Evolutionary conservation across 2,797 vertebrate genomes (phyloP).

Genomic region (Etheostoma nigrum): DNA sequence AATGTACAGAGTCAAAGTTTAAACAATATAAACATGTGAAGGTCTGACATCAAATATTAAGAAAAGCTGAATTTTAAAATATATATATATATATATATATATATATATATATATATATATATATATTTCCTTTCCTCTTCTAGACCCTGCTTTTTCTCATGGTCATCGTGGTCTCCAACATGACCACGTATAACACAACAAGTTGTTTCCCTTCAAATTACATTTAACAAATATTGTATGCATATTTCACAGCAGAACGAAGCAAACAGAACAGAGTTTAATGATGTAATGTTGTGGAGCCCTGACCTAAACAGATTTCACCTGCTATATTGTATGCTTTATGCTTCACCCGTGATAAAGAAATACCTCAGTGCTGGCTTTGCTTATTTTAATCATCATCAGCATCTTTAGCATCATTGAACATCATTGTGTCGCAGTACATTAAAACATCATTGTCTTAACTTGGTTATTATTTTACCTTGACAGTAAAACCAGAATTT

Average conservation of each 20-base stretch:
- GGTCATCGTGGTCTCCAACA: conserved; percentile 60
- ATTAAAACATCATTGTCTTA: conserved; percentile 5
- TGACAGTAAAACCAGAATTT: not conserved
- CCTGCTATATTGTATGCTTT: conserved; percentile 48
- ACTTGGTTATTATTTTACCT: not conserved
- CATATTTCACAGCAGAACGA: conserved; percentile 9
- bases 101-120: not conserved
- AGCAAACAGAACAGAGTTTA: not conserved
- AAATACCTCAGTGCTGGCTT: conserved; percentile 55
- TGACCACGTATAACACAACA: conserved; percentile 37
- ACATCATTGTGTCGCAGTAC: conserved; percentile 24
- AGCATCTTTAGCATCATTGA: conserved; percentile 26
- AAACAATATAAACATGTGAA: not conserved
- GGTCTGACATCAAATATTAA: not conserved
- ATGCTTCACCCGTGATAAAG: conserved; percentile 46
- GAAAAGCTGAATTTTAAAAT: not conserved
- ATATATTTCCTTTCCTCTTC: conserved; percentile 9
- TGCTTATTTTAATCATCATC: conserved; percentile 44
- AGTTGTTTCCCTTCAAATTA: conserved; percentile 11
- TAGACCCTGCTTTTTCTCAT: conserved; percentile 37
- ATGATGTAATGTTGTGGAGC: conserved; percentile 55
- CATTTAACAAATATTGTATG: not conserved
- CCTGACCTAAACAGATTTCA: conserved; percentile 42
- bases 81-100: not conserved
- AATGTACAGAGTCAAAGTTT: conserved; percentile 4